phyloP scores from a whole-genome alignment of 2,797 vertebrate species.

The Peromyscus melanophrys region DNA sequence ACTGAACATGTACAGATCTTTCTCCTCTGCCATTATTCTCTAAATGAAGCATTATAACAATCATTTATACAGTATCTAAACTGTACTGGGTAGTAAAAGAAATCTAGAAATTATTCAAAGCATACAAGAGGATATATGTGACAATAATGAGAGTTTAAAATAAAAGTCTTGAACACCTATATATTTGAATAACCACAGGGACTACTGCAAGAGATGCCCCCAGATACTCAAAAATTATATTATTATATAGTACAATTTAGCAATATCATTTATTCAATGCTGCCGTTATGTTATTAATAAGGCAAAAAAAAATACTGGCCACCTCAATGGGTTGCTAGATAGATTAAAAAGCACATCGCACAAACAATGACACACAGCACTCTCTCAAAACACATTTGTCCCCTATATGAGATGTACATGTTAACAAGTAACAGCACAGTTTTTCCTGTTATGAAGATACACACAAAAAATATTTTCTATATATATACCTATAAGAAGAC shows the following conservation, averaged over 20 bases:
- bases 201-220: not conserved
- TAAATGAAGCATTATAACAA: not conserved
- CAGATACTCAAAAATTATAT: not conserved
- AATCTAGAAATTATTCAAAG: not conserved
- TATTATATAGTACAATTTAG: not conserved
- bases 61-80: not conserved
- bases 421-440: not conserved
- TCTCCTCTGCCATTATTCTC: not conserved
- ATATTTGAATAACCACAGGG: not conserved
- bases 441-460: constrained; percentile 22
- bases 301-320: not conserved
- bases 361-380: not conserved
- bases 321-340: not conserved
- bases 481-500: not conserved
- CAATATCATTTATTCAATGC: not conserved
- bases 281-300: not conserved
- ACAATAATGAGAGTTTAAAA: not conserved
- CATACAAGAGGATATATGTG: not conserved
- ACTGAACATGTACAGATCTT: not conserved
- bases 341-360: not conserved
- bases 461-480: not conserved
- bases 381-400: not conserved
- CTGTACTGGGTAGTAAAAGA: not conserved
- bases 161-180: not conserved
- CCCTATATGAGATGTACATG: not conserved